Conservation (phyloP, 2,888 invertebrate species). For the Apodemia mormo region DNA sequence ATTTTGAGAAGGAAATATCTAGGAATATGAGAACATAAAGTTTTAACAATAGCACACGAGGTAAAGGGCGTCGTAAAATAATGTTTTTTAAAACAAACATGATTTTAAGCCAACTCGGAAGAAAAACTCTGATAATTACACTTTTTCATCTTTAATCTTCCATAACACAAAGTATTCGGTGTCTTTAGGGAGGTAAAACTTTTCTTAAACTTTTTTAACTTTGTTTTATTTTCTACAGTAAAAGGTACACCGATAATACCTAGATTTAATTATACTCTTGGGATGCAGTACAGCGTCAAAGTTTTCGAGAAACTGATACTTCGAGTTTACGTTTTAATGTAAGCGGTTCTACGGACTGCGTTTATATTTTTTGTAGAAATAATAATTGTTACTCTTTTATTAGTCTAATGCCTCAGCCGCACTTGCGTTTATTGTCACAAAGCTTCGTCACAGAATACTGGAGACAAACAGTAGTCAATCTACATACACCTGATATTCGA, state of each 20-base stretch:
- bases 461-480: too few relatives aligned
- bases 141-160: conserved; percentile 1
- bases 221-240: conserved; percentile 5
- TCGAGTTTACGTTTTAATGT: neutral
- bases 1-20: too few relatives aligned
- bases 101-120: conserved; percentile 2
- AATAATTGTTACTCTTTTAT: too few relatives aligned
- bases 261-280: neutral
- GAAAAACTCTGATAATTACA: neutral
- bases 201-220: neutral
- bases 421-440: too few relatives aligned
- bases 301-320: neutral
- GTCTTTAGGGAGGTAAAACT: neutral
- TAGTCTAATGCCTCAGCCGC: too few relatives aligned
- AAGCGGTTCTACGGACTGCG: neutral
- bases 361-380: neutral
- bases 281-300: neutral
- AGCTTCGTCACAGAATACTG: too few relatives aligned
- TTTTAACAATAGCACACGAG: neutral
- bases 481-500: too few relatives aligned
- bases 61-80: too few relatives aligned
- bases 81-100: neutral
- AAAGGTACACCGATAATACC: conserved; percentile 1
- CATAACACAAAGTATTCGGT: neutral
- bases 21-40: too few relatives aligned